These are phyloP conservation scores for Cheilosia pagana DNA, from an alignment of 2,888 invertebrate genomes.

Conservation along the genomic window DNA sequence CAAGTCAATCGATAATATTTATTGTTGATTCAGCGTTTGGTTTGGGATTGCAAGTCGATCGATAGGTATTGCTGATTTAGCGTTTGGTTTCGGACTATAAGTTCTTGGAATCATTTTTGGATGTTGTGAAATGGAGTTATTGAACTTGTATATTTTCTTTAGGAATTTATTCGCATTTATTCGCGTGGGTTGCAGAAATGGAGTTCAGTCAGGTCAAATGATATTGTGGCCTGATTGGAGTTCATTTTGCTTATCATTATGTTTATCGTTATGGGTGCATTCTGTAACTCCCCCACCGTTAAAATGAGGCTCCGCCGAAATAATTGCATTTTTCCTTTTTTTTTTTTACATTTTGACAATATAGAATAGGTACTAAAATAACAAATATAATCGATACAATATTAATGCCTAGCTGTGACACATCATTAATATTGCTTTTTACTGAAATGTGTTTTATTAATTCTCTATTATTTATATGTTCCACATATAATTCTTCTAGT, in stretches of 20 bases:
- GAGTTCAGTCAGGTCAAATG: slow-evolving; percentile 1
- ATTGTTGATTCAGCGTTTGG: neutral
- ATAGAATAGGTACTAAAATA: slow-evolving; percentile 8
- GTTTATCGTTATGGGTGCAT: neutral
- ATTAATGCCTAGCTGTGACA: neutral
- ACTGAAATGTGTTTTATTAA: neutral
- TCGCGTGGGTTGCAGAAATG: neutral
- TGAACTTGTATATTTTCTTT: too few species aligned
- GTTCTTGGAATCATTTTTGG: too few species aligned
- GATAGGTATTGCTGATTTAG: too few species aligned
- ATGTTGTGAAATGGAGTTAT: too few species aligned
- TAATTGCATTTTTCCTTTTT: neutral
- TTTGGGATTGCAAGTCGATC: neutral
- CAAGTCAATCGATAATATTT: neutral
- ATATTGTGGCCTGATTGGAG: neutral
- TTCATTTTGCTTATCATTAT: slow-evolving; percentile 1
- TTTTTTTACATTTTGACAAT: neutral
- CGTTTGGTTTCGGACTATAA: too few species aligned
- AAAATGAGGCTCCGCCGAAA: slow-evolving; percentile 14
- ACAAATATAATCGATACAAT: slow-evolving; percentile 4
- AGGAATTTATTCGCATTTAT: too few species aligned
- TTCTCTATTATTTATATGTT: slow-evolving; percentile 13
- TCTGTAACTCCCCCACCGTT: slow-evolving; percentile 16
- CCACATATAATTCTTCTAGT: slow-evolving; percentile 4
- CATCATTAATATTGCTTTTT: neutral